Percentiles rank a stretch among this genome's conserved stretches.
Evolutionary conservation across 2,888 invertebrate genomes (phyloP).

Genomic region (Nephrotoma flavescens): DNA sequence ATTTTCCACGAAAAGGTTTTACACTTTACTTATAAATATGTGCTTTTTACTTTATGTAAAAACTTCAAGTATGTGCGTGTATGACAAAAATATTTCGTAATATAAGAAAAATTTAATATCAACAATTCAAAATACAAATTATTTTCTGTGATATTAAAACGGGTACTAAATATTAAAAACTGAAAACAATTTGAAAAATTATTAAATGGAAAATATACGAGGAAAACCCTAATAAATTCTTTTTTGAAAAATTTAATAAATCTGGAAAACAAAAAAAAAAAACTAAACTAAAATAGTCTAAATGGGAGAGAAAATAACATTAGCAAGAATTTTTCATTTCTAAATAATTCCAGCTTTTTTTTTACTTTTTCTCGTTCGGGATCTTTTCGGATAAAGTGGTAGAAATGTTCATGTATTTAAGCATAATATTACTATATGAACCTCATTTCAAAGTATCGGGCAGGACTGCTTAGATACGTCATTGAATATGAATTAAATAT

Average conservation of each 20-base stretch:
- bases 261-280: neutral
- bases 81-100: neutral
- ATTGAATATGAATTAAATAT: too few species aligned
- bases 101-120: neutral
- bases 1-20: neutral
- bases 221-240: neutral
- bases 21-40: neutral
- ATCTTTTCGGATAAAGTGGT: too few species aligned
- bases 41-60: neutral
- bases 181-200: neutral
- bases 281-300: neutral
- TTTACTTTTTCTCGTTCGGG: too few species aligned
- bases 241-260: neutral
- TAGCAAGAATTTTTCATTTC: neutral
- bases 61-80: neutral
- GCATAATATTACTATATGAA: too few species aligned
- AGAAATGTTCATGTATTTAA: too few species aligned
- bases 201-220: neutral
- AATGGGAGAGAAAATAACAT: neutral
- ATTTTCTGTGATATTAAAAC: neutral
- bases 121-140: neutral
- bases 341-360: too few species aligned
- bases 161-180: neutral
- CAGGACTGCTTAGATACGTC: too few species aligned
- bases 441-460: too few species aligned